A percentile compares a stretch with the other conserved stretches of the same genome.
phyloP scores from a whole-genome alignment of 2,888 invertebrate genomes.

The Anthrax anthrax region DNA sequence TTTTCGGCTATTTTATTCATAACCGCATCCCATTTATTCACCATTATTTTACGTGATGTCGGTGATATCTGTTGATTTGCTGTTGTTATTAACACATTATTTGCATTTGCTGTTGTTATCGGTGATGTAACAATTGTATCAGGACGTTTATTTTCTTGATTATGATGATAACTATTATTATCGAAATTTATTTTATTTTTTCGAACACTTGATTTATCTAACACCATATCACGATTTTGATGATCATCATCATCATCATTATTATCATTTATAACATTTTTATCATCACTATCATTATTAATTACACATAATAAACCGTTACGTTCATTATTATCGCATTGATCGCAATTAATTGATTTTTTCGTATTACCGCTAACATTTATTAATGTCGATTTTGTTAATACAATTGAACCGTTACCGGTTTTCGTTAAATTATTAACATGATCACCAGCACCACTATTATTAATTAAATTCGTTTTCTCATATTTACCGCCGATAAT shows the following conservation, averaged over 20 bases:
- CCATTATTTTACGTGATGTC: constrained; percentile 9
- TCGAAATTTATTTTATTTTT: no score
- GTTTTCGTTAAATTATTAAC: constrained; percentile 3
- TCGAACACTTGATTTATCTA: constrained; percentile 1
- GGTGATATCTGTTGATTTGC: background rate
- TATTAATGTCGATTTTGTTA: background rate
- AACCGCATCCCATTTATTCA: constrained; percentile 63
- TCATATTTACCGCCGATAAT: constrained; percentile 6
- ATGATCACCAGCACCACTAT: no score
- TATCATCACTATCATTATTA: background rate
- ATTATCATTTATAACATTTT: background rate
- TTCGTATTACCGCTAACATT: constrained; percentile 3
- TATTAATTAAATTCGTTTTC: background rate
- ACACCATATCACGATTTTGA: constrained; percentile 35
- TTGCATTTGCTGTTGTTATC: background rate
- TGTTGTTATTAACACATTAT: background rate
- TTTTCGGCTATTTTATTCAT: constrained; percentile 67
- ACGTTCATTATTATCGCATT: background rate
- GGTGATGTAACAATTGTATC: background rate
- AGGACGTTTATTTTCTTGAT: constrained; percentile 42
- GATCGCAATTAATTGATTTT: constrained; percentile 3
- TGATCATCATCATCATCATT: constrained; percentile 46
- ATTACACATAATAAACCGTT: no score
- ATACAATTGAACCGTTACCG: background rate
- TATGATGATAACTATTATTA: constrained; percentile 36